Evolutionary conservation across 2,797 vertebrate species (phyloP).

Genomic region (Gymnopithys bicolor): DNA sequence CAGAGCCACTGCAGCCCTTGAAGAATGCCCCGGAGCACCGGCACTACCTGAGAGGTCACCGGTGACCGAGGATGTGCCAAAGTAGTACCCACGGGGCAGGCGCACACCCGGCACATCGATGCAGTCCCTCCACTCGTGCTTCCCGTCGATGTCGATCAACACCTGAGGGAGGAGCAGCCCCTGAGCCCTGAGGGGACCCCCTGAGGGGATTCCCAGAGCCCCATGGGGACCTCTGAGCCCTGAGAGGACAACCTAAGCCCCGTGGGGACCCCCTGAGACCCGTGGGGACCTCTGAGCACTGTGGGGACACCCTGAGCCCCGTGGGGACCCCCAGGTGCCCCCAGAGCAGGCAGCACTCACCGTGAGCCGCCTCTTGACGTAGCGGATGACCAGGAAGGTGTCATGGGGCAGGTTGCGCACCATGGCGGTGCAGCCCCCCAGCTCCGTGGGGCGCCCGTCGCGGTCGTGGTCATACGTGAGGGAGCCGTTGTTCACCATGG

Average conservation of each 20-base stretch:
- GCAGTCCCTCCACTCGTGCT: slow-evolving; percentile 96
- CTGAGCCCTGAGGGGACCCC: too few relatives aligned
- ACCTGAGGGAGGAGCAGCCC: slow-evolving; percentile 74
- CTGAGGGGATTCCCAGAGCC: too few relatives aligned
- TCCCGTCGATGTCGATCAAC: slow-evolving; percentile 93
- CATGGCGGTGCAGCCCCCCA: slow-evolving; percentile 93
- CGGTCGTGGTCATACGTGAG: slow-evolving; percentile 92
- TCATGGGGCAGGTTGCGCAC: slow-evolving; percentile 94
- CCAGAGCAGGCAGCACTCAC: slow-evolving; percentile 73
- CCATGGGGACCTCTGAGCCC: not conserved
- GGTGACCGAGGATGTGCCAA: slow-evolving; percentile 90
- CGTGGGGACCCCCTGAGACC: not conserved
- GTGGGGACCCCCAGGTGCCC: not conserved
- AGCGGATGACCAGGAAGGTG: slow-evolving; percentile 94
- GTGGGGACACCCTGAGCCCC: not conserved
- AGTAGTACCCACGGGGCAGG: slow-evolving; percentile 90
- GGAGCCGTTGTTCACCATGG: slow-evolving; percentile 94
- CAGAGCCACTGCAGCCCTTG: too few relatives aligned
- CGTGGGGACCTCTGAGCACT: not conserved
- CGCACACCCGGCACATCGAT: slow-evolving; percentile 91
- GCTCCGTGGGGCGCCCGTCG: slow-evolving; percentile 89
- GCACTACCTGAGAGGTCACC: slow-evolving; percentile 93
- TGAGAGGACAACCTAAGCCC: too few relatives aligned
- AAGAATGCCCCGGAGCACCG: fast-evolving
- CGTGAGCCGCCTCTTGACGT: slow-evolving; percentile 90